Base-by-base conservation (phyloP, 2,113 vertebrate species). In the Speoplatyrhinus poulsoni region DNA sequence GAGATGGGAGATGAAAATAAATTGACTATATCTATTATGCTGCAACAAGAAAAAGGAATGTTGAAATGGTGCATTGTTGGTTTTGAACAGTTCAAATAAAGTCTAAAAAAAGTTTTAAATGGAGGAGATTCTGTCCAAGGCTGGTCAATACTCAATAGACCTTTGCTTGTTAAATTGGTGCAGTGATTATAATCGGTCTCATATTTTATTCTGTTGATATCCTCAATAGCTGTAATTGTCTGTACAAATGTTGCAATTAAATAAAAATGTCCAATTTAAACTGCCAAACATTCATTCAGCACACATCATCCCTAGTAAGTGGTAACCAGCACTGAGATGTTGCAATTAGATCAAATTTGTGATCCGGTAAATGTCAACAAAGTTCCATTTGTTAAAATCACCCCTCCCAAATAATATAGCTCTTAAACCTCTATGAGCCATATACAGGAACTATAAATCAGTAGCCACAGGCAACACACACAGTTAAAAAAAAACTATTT, bases 21-120 rank as follows among this genome's bases (percentile, higher is more conserved):
- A 89, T 89, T 79, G 74, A 69, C 69, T 65, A 87, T 81, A 89
- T 91, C 82, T 81, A 66, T 88, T 83, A 87, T 81, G 59, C 60
- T 67, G 81, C 73, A 85, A 86, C 72, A 74, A 82, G 79, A 83
- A 79, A 59, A 81, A 82, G 63, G 56, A 70, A 79, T 75, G 72
- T 32, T 79, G 74, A 59, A 64, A 62, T 67, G 67, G 64, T 19
- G 19, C 19, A 19, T 19, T 19, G 19, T 19, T 1, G 1, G 19
- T 66, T 48, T 70, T 0, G 9, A 50, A 3, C 56, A 26, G 13
- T 50, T n/a, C 57, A 66, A 59, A 17, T 61, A 13, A 46, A 71
- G 46, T 64, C 11, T 64, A 62, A 70, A 10, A 69, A 13, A 54
- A 41, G 2, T 47, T 26, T 26, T 26, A 3, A 26, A 26, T 26